Base-by-base conservation (phyloP, 2,113 vertebrate genomes). In the Panthera uncia region DNA sequence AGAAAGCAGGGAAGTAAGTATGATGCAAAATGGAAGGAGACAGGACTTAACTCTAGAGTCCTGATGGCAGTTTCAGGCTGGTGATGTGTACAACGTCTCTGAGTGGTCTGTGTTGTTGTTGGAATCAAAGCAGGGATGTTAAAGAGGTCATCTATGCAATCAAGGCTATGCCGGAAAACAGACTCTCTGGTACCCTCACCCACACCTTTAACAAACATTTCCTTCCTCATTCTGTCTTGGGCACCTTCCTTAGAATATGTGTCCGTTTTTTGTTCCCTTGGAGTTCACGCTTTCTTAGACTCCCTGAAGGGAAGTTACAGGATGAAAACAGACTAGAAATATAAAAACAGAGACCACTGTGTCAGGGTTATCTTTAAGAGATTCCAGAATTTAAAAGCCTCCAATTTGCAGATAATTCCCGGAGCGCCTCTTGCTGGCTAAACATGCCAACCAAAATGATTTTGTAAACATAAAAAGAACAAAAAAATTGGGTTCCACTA, bases 391-490 rank as follows among this genome's bases (percentile, higher is more conserved):
- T 79, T 52, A 52, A 91, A 76, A 48, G 29, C 4, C 18, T 86
- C 57, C n/a, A 9, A 63, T 48, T 9, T 63, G 38, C 50, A 57
- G 36, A 50, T 31, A 66, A 80, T 66, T 27, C 23, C 18, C 68
- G 33, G 74, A 31, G 45, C n/a, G 4, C 19, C n/a, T 48, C 57
- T 36, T 78, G 57, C 33, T 41, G 27, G 55, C 12, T 18, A 31
- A 65, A 63, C 38, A 21, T 55, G 61, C 45, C 68, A 50, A 66
- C 41, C 79, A 68, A 81, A 74, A 90, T 83, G 18, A 52, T 91
- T 89, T 87, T 91, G 63, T 94, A 74, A 93, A 80, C 31, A 45
- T 45, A 36, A 36, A 93, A 33, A 55, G 71, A 55, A 41, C 50
- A 61, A 83, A 29, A 84, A 23, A 25, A 41, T 88, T n/a, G 33